Conservation (phyloP, 2,797 vertebrate species). For the Sternotherus odoratus region DNA sequence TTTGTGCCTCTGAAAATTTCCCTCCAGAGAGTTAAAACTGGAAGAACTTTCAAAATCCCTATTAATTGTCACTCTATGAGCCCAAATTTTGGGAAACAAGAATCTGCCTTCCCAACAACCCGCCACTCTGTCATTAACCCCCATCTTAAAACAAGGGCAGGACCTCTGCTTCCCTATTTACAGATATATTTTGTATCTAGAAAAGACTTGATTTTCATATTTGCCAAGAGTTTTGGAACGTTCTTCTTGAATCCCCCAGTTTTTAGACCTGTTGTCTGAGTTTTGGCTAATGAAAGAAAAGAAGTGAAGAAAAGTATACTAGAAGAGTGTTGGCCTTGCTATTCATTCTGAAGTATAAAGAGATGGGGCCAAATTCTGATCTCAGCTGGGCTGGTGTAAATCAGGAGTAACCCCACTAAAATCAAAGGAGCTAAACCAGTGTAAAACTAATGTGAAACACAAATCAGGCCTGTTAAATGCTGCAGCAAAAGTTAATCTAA, state of each 20-base stretch:
- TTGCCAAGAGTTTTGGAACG: background rate
- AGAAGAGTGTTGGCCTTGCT: background rate
- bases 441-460: background rate
- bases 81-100: background rate
- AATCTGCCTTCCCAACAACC: background rate
- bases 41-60: background rate
- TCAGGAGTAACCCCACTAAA: background rate
- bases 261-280: background rate
- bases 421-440: fast-evolving
- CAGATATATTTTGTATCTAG: background rate
- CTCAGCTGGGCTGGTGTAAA: background rate
- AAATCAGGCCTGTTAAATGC: background rate
- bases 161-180: background rate
- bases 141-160: background rate
- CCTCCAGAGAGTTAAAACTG: background rate
- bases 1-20: background rate
- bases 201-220: background rate
- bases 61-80: background rate
- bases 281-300: background rate
- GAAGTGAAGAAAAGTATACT: background rate
- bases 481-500: background rate
- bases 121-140: background rate
- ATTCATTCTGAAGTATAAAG: background rate
- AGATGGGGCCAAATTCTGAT: background rate
- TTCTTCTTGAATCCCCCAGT: background rate